These are phyloP conservation scores for Hypomecis punctinalis DNA, from an alignment of 2,888 invertebrate genomes.

Conservation along the genomic window DNA sequence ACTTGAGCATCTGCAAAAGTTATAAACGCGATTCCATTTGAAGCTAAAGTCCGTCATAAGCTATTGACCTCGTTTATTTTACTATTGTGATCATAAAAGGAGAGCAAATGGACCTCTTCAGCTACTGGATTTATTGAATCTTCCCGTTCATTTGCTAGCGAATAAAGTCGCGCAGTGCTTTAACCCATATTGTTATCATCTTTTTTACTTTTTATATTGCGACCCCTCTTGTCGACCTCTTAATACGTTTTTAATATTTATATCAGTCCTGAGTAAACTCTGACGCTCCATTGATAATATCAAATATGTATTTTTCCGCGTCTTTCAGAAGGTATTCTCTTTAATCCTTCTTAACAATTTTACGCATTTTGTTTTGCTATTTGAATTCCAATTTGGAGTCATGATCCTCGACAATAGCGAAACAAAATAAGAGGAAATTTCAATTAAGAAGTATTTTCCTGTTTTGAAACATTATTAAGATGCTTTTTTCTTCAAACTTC, in stretches of 20 bases:
- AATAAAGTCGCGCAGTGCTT: constrained; percentile 10
- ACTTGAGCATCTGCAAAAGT: constrained; percentile 33
- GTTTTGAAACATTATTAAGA: neutral
- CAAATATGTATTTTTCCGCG: neutral
- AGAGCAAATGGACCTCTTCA: constrained; percentile 46
- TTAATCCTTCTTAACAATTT: constrained; percentile 9
- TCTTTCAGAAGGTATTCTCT: neutral
- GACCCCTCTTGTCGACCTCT: neutral
- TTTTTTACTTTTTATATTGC: neutral
- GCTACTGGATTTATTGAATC: constrained; percentile 21
- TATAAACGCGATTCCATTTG: constrained; percentile 39
- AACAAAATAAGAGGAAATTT: constrained; percentile 1
- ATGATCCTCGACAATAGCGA: constrained; percentile 5
- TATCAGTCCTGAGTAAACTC: constrained; percentile 2
- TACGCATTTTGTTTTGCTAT: neutral
- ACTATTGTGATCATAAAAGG: constrained; percentile 60
- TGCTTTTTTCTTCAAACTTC: neutral
- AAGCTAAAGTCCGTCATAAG: constrained; percentile 45
- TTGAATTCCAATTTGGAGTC: constrained; percentile 5
- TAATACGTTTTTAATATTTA: constrained; percentile 9
- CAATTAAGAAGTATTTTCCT: constrained; percentile 8
- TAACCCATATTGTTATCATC: constrained; percentile 6
- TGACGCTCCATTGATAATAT: constrained; percentile 4
- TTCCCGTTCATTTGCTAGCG: constrained; percentile 17
- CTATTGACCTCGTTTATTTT: constrained; percentile 62